Evolutionary conservation across 2,113 vertebrate species (phyloP), one percentile per base, ranked within the genome.

Genomic region (Micromys minutus): DNA sequence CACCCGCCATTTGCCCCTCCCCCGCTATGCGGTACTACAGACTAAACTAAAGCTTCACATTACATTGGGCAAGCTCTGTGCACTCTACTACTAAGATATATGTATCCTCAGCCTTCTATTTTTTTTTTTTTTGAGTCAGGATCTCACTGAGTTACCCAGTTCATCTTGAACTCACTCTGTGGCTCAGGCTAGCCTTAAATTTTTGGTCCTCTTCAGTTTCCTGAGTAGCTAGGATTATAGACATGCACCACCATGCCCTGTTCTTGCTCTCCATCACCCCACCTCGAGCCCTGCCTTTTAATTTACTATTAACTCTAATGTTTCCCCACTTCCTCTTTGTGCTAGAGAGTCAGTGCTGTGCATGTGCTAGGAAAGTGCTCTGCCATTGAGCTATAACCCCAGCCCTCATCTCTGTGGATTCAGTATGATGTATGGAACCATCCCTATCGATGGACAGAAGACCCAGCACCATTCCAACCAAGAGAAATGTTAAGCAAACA

Each of bases 241-340:
- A 12, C 47, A 52, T 26, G 36, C 7, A 8, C 45, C 63, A 52
- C 45, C 45, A 36, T 69, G 63, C 45, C 84, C 34, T 36, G 9
- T 47, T 34, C 42, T 85, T 22, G 31, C 83, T 47, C 42, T 61
- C n/a, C 57, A 15, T 83, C n/a, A 39, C 80, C 39, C 80, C 24
- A 31, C 15, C 83, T 13, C 61, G 4, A 71, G 21, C 29, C 83
- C 31, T 55, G 29, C 3, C 19, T 55, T 91, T 72, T 52, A 76
- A 80, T 13, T 90, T 85, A 63, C 75, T 16, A 85, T 69, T 91
- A 91, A 63, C n/a, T 87, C 52, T 42, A 36, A 90, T 59, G 17
- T 92, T 88, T 95, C 55, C 31, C 31, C 57, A n/a, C 75, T 92
- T 79, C 89, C 50, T 80, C 21, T 47, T 89, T 61, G 36, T 75